Evolutionary conservation across 2,888 invertebrate genomes (phyloP).

Genomic region (Matsumyia berberina): DNA sequence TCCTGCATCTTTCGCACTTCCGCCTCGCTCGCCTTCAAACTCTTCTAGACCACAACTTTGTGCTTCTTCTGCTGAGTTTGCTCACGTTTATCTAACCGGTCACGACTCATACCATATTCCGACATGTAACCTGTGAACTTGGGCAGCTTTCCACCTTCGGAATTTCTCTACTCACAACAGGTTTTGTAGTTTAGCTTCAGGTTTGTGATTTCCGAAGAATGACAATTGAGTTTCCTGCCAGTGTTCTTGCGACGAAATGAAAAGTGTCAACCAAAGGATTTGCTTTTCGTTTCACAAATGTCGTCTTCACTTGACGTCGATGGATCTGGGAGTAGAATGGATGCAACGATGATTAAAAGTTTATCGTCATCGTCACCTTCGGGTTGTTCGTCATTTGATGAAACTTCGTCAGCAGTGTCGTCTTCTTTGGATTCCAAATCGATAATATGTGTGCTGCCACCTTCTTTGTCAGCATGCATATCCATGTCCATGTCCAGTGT

Average conservation of each 20-base stretch:
- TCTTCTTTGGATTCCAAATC: constrained; percentile 73
- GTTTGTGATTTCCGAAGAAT: constrained; percentile 56
- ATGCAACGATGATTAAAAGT: constrained; percentile 82
- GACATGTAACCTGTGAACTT: constrained; percentile 85
- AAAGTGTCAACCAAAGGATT: constrained; percentile 79
- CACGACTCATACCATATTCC: constrained; percentile 85
- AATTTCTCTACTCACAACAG: constrained; percentile 84
- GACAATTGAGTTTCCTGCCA: constrained; percentile 43
- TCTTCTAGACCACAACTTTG: constrained; percentile 79
- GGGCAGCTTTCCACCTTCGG: constrained; percentile 84
- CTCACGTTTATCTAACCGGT: constrained; percentile 84
- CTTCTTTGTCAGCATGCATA: too few relatives aligned
- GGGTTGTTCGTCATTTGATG: neutral
- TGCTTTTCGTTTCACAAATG: constrained; percentile 11
- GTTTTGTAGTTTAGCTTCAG: constrained; percentile 82
- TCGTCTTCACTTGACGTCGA: constrained; percentile 29
- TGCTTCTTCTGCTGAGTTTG: constrained; percentile 82
- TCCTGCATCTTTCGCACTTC: constrained; percentile 84
- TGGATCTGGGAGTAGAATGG: constrained; percentile 79
- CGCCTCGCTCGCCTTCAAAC: constrained; percentile 83
- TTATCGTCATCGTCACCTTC: constrained; percentile 80
- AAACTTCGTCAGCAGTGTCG: constrained; percentile 45
- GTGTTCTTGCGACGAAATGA: constrained; percentile 79
- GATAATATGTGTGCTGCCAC: too few relatives aligned
- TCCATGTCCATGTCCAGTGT: too few relatives aligned